Evolutionary conservation across 2,888 invertebrate species (phyloP), one percentile per base, ranked within the genome.

Genomic region (Microplitis deprimator): DNA sequence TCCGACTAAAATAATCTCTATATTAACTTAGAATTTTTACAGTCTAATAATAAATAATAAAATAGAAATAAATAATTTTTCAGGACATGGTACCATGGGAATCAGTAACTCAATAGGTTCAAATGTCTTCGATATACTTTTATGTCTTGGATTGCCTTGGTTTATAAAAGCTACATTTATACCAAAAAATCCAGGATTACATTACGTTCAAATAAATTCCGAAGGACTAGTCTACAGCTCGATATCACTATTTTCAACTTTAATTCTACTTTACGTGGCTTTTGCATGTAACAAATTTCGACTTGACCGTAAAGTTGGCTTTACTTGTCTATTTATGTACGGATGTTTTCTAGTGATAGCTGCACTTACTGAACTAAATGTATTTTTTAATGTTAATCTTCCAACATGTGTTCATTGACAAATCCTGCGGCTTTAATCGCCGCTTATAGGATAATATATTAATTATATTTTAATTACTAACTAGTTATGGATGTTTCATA

Each of bases 101-200:
- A 92, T 96, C 76, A 95, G 95, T 86, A 96, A 95, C 89, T 93
- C 95, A 1, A 94, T 96, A 68, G 95, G 95, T 17, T 96, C 96
- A 1, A 96, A 96, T 86, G 95, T 95, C 0, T 96, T 96, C 85
- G 95, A 96, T 86, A 94, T 96, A 50, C 90, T 96, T 5, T 91
- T 95, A 1, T 96, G 96, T 82, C 91, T 96, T 79, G 96, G 95
- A 1, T 87, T 95, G 16, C 96, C 96, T 0, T 96, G 96, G 96
- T 90, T 95, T 41, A 91, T 96, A 20, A 95, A 95, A 85, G 91
- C 93, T 0, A 87, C 92, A 6, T 92, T 93, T 79, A 92, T 93
- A 81, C 94, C 94, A 0, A 91, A 92, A 62, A 85, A 88, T 1
- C 91, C 92, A 0, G 92, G 91, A 13, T 90, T 92, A 61, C 90